Conservation (phyloP, 2,888 invertebrate species). For the Drosophila mettleri region DNA sequence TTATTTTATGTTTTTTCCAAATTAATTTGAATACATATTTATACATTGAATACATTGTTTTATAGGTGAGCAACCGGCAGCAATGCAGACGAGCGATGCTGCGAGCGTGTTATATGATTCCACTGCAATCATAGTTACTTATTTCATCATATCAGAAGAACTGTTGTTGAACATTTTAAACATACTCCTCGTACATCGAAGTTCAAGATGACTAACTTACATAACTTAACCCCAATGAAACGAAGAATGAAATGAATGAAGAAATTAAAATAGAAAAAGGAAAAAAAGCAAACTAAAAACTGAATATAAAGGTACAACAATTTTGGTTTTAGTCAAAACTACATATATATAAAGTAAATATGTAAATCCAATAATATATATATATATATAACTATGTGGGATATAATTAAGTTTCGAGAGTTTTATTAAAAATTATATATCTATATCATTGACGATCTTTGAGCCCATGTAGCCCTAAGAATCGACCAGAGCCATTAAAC, state of each 20-base stretch:
- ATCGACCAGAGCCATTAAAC: no score
- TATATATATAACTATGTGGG: not conserved
- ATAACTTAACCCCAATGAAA: constrained; percentile 12
- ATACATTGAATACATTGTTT: not conserved
- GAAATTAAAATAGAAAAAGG: not conserved
- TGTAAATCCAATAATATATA: not conserved
- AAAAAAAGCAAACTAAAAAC: constrained; percentile 2
- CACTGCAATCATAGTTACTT: constrained; percentile 75
- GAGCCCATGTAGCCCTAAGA: no score
- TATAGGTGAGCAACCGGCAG: constrained; percentile 93
- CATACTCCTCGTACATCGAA: constrained; percentile 48
- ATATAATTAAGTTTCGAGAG: not conserved
- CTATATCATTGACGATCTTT: not conserved
- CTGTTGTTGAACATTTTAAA: constrained; percentile 70
- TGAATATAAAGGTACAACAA: constrained; percentile 17
- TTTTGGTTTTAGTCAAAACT: not conserved
- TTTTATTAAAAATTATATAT: not conserved
- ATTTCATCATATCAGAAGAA: constrained; percentile 84
- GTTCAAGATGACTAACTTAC: constrained; percentile 64
- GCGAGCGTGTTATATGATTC: constrained; percentile 83
- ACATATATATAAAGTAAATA: not conserved
- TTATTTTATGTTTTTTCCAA: not conserved
- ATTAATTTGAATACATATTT: constrained; percentile 19
- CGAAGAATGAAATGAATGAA: no score
- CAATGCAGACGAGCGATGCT: constrained; percentile 92